phyloP scores from a whole-genome alignment of 1,140 invertebrate genomes.

The Drepana arcuata region DNA sequence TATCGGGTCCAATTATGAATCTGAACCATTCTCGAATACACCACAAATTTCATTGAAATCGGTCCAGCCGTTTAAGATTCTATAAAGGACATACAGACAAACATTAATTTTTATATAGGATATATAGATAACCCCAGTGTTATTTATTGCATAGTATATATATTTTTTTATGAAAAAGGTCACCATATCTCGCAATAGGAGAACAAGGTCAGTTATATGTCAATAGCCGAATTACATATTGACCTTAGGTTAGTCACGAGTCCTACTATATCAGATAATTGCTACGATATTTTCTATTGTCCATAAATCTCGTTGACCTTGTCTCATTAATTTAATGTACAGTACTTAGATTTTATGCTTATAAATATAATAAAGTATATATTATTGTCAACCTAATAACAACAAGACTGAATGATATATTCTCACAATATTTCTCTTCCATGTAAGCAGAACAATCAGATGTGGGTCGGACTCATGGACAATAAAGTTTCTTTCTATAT shows the following conservation, averaged over 20 bases:
- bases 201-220: constrained; percentile 51
- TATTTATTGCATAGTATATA: no score
- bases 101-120: no score
- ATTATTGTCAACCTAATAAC: constrained; percentile 2
- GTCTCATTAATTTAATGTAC: no score
- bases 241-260: constrained; percentile 52
- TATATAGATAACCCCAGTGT: no score
- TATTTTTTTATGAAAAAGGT: no score
- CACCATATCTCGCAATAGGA: constrained; percentile 33
- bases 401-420: constrained; percentile 8
- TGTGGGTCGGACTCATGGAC: constrained; percentile 42
- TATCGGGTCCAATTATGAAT: no score
- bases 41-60: no score
- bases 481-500: constrained; percentile 32
- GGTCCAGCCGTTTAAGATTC: no score
- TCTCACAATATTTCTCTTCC: constrained; percentile 29
- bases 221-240: constrained; percentile 35
- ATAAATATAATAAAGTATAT: no score
- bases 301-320: constrained; percentile 42
- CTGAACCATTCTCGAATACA: no score
- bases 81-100: no score
- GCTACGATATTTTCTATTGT: constrained; percentile 48
- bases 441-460: constrained; percentile 20
- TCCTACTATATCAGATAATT: constrained; percentile 51
- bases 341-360: no score